Percentiles rank a stretch among this genome's conserved stretches.
Conservation (phyloP, 2,888 invertebrate species). For the Folsomia manolachei region DNA sequence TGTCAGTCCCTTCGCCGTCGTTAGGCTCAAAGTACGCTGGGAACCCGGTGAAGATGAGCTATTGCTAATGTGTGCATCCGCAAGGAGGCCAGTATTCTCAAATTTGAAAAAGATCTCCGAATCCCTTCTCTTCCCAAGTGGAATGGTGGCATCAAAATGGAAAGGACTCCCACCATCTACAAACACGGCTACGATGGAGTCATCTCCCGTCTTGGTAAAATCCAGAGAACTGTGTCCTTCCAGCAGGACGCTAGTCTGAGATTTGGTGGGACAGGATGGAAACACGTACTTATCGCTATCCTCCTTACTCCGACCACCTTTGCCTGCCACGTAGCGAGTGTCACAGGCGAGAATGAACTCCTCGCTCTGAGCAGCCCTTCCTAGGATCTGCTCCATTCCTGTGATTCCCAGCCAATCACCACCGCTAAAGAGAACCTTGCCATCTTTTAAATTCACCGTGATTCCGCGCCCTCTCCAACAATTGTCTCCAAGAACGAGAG, state of each 20-base stretch:
- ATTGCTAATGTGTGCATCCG: neutral
- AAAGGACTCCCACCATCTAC: too few relatives aligned
- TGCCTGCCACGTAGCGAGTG: neutral
- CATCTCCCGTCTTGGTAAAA: too few relatives aligned
- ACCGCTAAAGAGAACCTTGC: neutral
- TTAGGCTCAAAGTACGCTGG: too few relatives aligned
- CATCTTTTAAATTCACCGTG: neutral
- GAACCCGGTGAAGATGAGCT: too few relatives aligned
- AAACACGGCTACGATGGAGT: neutral
- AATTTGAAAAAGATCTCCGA: neutral
- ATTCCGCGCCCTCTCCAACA: neutral
- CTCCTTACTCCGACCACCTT: neutral
- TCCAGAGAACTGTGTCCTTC: too few relatives aligned
- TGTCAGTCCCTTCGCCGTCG: too few relatives aligned
- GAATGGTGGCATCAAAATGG: too few relatives aligned
- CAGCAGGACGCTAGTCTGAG: too few relatives aligned
- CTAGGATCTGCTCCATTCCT: neutral
- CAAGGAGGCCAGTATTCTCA: neutral
- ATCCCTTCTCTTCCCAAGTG: too few relatives aligned
- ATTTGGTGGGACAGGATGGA: neutral
- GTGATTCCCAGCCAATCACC: neutral
- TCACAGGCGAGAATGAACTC: neutral
- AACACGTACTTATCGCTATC: too few relatives aligned
- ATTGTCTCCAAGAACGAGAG: neutral
- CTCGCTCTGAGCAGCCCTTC: neutral